phyloP scores from a whole-genome alignment of 2,797 vertebrate genomes.

The Chloroceryle amazona region DNA sequence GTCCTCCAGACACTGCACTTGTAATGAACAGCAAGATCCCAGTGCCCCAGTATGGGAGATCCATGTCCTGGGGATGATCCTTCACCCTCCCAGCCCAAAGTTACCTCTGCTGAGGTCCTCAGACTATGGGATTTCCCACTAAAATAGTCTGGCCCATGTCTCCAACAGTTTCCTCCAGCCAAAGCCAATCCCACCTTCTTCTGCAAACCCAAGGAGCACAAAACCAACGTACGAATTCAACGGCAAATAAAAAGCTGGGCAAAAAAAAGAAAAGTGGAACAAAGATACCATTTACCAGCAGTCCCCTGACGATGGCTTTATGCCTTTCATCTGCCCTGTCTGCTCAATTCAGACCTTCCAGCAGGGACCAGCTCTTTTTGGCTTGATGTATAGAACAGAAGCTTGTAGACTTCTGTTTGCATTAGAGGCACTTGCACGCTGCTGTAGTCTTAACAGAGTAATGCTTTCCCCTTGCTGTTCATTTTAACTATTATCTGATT shows the following conservation, averaged over 20 bases:
- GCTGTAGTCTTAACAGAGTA: background rate
- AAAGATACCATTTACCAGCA: background rate
- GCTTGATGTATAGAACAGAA: background rate
- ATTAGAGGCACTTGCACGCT: background rate
- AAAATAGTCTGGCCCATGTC: accelerated
- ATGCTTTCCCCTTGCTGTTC: background rate
- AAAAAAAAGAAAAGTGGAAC: background rate
- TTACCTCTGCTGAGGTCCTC: background rate
- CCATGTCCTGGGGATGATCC: accelerated
- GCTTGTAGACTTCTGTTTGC: background rate
- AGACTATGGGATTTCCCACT: accelerated
- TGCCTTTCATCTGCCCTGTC: background rate
- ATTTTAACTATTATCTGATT: background rate
- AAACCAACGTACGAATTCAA: background rate
- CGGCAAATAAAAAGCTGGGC: background rate
- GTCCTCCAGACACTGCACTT: background rate
- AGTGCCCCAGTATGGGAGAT: background rate
- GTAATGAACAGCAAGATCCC: background rate
- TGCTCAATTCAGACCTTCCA: background rate
- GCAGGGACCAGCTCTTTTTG: background rate
- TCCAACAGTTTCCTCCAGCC: background rate
- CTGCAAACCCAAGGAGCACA: background rate
- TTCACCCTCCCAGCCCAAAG: background rate
- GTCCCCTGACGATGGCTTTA: background rate
- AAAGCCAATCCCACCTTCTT: background rate